Base-by-base conservation (phyloP, 2,888 invertebrate species). In the Papilio demoleus region DNA sequence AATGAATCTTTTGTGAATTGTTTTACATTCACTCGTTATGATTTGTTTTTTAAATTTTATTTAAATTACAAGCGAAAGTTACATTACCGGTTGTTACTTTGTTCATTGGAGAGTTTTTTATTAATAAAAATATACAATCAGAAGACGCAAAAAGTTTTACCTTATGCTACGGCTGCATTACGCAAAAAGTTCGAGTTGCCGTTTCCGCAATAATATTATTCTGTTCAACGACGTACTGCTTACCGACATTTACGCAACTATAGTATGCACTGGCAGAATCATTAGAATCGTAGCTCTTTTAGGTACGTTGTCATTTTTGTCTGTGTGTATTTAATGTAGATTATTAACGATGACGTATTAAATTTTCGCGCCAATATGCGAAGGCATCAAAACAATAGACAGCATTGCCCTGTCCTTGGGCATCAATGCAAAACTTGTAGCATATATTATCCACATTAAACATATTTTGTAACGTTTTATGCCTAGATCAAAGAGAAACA, bases 331-430 rank as follows among this genome's bases (percentile, higher is more conserved):
- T 17, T 42, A 8, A 17, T 22, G 22, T 45, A 45, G 11, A 45
- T 60, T 60, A 22, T 12, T 5, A 34, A 17, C 24, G 36, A 56
- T 63, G 68, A 63, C 68, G 63, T 31, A n/a, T n/a, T 56, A 56
- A 22, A 42, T 42, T 45, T 27, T 31, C 40, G 27, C 68, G 27
- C 60, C 53, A 63, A 24, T 31, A 63, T 63, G 63, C 45, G 22
- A 12, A 17, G 34, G 14, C 36, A 62, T n/a, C 53, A 31, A 58
- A 65, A 68, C 68, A 68, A 68, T 68, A 31, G 63, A 68, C 19
- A 24, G 42, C 42, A 42, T 47, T 59, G 17, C 59, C 17, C 1
- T 31, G 68, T 47, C 63, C 63, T 68, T 63, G 62, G 59, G 38
- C 12, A n/a, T 6, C 34, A 42, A 11, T 14, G 45, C 34, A 27